These are phyloP conservation scores for Limnephilus rhombicus DNA, from an alignment of 2,888 invertebrate genomes.

Conservation along the genomic window DNA sequence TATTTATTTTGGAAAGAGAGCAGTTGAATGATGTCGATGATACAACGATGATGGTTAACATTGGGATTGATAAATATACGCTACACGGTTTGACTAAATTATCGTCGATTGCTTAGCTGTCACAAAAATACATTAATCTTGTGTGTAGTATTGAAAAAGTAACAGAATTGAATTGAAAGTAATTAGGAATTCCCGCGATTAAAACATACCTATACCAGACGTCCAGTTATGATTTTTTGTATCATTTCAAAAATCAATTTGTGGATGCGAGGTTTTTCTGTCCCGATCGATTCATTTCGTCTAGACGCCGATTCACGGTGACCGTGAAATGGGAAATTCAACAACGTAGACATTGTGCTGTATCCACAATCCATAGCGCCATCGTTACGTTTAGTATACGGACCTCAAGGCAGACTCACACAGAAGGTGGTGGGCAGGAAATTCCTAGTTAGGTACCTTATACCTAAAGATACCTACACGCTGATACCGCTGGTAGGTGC, in stretches of 20 bases:
- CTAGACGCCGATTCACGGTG: constrained; percentile 41
- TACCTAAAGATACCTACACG: neutral
- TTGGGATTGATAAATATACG: neutral
- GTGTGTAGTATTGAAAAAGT: neutral
- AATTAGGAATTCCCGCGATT: neutral
- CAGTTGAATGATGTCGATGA: neutral
- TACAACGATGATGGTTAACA: neutral
- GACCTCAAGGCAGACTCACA: neutral
- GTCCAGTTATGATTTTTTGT: neutral
- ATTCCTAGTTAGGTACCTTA: neutral
- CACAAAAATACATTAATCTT: neutral
- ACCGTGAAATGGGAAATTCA: constrained; percentile 35
- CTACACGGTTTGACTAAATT: neutral
- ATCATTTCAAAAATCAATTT: constrained; percentile 29
- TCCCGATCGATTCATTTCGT: constrained; percentile 44
- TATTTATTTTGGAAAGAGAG: neutral
- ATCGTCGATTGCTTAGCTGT: neutral
- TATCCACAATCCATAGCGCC: neutral
- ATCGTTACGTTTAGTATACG: neutral
- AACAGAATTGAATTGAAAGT: neutral
- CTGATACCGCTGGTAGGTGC: no score
- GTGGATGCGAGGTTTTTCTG: constrained; percentile 27
- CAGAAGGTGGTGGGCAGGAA: neutral
- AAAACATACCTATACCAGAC: neutral
- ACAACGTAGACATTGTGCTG: constrained; percentile 23